Conservation (phyloP, 1,140 invertebrate genomes). For the Lucilia sericata region DNA sequence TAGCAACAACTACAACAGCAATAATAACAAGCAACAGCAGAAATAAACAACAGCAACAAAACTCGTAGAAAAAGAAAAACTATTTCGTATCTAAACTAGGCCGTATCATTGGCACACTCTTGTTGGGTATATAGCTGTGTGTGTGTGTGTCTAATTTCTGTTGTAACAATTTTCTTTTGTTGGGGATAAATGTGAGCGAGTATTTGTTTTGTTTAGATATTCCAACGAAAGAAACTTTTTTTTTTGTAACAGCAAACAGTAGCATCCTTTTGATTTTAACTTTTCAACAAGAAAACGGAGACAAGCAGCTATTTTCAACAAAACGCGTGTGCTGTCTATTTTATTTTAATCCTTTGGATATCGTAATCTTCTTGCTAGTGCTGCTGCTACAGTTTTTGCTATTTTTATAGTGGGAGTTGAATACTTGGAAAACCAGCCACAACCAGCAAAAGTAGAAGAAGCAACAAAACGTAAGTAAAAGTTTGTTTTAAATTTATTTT, state of each 20-base stretch:
- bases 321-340: neutral
- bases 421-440: neutral
- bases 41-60: neutral
- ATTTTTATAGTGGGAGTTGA: neutral
- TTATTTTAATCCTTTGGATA: slow-evolving; percentile 16
- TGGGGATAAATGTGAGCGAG: neutral
- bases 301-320: neutral
- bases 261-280: neutral
- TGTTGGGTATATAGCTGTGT: neutral
- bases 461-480: neutral
- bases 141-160: neutral
- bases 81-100: neutral
- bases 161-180: neutral
- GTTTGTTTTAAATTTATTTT: neutral
- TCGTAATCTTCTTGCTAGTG: no score
- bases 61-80: neutral
- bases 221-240: neutral
- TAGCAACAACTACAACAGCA: slow-evolving; percentile 25
- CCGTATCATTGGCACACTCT: slow-evolving; percentile 19
- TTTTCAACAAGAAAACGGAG: neutral
- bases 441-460: neutral
- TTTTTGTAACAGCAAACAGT: no score
- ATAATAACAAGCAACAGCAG: slow-evolving; percentile 18
- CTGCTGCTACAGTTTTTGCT: neutral
- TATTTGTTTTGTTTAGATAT: neutral